Conservation (phyloP, 2,888 invertebrate genomes). For the Synanthedon formicaeformis region DNA sequence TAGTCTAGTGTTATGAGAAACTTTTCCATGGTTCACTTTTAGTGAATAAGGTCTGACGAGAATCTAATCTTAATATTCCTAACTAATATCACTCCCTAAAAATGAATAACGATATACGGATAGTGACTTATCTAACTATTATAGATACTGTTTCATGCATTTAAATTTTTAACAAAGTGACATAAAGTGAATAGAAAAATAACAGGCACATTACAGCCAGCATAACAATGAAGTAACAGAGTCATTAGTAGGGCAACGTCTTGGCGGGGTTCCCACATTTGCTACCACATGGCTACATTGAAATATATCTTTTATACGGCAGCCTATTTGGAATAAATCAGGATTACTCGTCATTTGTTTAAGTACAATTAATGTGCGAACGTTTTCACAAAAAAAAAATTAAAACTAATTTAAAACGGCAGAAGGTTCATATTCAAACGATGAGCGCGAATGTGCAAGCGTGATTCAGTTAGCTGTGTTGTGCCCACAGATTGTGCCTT, state of each 20-base stretch:
- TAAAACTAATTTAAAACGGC: neutral
- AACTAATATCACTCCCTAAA: too few relatives aligned
- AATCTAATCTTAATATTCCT: too few relatives aligned
- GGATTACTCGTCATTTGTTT: slow-evolving; percentile 39
- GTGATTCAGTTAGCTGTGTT: slow-evolving; percentile 17
- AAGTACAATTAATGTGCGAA: neutral
- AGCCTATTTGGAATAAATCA: slow-evolving; percentile 62
- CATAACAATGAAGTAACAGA: slow-evolving; percentile 60
- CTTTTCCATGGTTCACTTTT: too few relatives aligned
- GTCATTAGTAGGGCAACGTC: slow-evolving; percentile 60
- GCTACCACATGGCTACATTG: slow-evolving; percentile 61
- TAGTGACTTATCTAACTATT: neutral
- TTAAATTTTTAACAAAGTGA: neutral
- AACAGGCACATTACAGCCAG: slow-evolving; percentile 21
- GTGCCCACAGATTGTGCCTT: slow-evolving; percentile 15
- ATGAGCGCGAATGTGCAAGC: slow-evolving; percentile 25
- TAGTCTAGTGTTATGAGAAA: too few relatives aligned
- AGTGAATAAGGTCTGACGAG: too few relatives aligned
- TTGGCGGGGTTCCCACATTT: slow-evolving; percentile 69
- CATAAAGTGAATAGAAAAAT: neutral
- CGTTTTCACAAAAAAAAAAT: neutral
- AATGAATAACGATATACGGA: too few relatives aligned
- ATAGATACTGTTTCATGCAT: neutral
- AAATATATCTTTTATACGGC: slow-evolving; percentile 42
- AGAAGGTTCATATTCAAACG: neutral